Base-by-base conservation (phyloP, 2,888 invertebrate genomes). In the Erynnis tages region DNA sequence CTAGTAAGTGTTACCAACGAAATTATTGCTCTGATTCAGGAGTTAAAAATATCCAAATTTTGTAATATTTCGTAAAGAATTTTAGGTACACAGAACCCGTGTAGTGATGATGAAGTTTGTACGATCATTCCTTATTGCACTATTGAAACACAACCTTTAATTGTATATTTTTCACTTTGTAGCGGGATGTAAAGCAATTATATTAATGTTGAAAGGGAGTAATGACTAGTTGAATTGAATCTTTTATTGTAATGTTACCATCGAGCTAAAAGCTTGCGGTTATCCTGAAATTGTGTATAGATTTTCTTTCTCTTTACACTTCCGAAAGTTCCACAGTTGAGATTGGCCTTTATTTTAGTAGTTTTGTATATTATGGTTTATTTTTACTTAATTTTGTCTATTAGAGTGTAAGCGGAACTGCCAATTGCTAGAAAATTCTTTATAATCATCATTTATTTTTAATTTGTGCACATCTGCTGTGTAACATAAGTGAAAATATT, bases 391-490 rank as follows among this genome's bases (percentile, higher is more conserved):
- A 34, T 41, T 47, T 46, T 40, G 13, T 49, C 8, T 34, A 17
- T 8, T 34, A 34, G 25, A 41, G 30, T 49, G 25, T 49, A 49
- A 49, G 49, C 49, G 11, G 27, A 41, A 49, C 41, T 49, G 41
- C 41, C 49, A 40, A 49, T 40, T 40, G 19, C 43, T 44, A 44
- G 19, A 44, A 44, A 34, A 32, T 25, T 19, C n/a, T 32, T 21
- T 16, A n/a, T n/a, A n/a, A n/a, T 13, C 44, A 49, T 38, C 11
- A 7, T 44, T 35, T 11, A 30, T 23, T 48, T 45, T 52, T 54
- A 38, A 21, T 38, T 27, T 52, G n/a, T 32, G 35, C 38, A 53
- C 27, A 19, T 48, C 25, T 49, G 16, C 17, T 41, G 29, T 47
- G 41, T 17, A 40, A 48, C 32, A 23, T 48, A 40, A 40, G 25